Evolutionary conservation across 2,113 vertebrate species (phyloP).

Genomic region (Prinia subflava): DNA sequence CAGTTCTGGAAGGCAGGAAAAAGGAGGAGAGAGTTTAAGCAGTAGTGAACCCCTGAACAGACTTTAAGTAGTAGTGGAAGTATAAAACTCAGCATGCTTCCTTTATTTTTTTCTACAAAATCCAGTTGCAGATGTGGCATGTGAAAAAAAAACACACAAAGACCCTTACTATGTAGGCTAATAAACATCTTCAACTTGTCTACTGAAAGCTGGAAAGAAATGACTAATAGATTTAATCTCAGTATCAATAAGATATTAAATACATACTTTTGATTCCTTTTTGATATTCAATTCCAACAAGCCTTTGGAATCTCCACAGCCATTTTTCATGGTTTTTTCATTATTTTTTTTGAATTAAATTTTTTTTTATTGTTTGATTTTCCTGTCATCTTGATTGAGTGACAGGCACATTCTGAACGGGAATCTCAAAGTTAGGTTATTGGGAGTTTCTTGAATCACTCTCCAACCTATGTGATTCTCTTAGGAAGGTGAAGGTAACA

Average conservation of each 20-base stretch:
- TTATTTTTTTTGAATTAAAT: rapidly evolving
- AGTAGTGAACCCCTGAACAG: background rate
- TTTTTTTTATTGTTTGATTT: background rate
- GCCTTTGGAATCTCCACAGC: background rate
- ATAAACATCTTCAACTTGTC: background rate
- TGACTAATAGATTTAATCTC: background rate
- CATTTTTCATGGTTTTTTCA: background rate
- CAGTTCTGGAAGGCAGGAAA: background rate
- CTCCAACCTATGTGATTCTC: background rate
- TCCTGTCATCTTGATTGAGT: background rate
- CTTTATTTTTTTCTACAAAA: background rate
- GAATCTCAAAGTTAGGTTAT: background rate
- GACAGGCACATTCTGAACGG: background rate
- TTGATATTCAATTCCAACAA: background rate
- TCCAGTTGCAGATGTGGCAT: background rate
- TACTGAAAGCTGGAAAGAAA: background rate
- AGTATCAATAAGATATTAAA: background rate
- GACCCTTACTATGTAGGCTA: background rate
- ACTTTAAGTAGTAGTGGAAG: background rate
- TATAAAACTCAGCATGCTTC: background rate
- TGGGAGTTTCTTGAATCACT: background rate
- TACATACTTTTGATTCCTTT: background rate
- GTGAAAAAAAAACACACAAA: background rate
- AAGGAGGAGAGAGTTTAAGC: background rate
- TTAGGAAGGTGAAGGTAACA: background rate